Conservation (phyloP, 92 coral and sea anemone genomes). For the Anthopleura xanthogrammica region DNA sequence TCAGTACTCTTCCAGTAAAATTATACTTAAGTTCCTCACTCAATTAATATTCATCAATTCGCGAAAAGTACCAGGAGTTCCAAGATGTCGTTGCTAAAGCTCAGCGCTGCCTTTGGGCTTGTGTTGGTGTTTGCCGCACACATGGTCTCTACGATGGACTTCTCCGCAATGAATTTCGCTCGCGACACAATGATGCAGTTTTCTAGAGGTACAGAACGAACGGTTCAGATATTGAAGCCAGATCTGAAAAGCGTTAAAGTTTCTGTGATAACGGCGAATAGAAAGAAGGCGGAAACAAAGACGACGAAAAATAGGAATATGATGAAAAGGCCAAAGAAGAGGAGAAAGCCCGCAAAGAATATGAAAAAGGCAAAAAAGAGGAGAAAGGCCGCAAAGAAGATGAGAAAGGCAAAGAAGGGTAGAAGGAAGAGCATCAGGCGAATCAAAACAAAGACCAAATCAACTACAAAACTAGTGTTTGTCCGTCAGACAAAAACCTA, state of each 20-base stretch:
- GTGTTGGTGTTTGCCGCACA: not conserved
- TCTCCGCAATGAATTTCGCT: slow-evolving; percentile 17
- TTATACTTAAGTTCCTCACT: not conserved
- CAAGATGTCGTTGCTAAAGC: not conserved
- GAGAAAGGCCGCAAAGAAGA: too few species aligned
- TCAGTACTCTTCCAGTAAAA: not conserved
- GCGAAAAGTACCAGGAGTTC: not conserved
- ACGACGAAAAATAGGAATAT: too few species aligned
- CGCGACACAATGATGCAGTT: slow-evolving; percentile 52
- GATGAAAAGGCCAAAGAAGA: too few species aligned
- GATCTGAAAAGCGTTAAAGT: slow-evolving; percentile 15
- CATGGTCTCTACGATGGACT: not conserved
- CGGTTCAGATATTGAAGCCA: slow-evolving; percentile 56
- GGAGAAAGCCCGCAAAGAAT: too few species aligned
- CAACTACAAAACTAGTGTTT: slow-evolving; percentile 18
- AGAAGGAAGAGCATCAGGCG: not conserved
- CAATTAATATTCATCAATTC: not conserved
- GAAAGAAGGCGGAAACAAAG: too few species aligned
- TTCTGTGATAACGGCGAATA: not conserved
- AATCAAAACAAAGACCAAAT: not conserved
- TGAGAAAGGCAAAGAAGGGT: too few species aligned
- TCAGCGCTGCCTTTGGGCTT: not conserved
- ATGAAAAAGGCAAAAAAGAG: too few species aligned
- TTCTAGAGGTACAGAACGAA: slow-evolving; percentile 60
- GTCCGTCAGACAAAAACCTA: slow-evolving; percentile 45